A percentile compares a stretch with the other conserved stretches of the same genome.
phyloP scores from a whole-genome alignment of 92 coral and sea anemone species.

The Paramuricea clavata region DNA sequence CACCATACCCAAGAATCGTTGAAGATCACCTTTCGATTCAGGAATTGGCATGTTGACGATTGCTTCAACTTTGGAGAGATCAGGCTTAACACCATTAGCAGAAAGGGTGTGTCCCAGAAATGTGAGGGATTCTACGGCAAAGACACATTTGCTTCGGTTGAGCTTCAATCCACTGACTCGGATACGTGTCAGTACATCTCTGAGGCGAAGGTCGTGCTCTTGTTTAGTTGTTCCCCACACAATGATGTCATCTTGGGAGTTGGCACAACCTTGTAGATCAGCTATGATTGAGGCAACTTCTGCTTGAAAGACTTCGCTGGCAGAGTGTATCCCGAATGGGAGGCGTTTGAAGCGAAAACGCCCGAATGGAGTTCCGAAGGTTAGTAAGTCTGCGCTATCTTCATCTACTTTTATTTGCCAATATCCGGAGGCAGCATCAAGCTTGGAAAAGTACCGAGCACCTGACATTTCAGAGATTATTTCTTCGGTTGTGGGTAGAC shows the following conservation, averaged over 20 bases:
- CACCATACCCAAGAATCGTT: constrained; percentile 20
- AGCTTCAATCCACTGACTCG: constrained; percentile 21
- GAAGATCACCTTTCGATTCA: background rate
- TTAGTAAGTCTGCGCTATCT: background rate
- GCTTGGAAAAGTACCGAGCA: background rate
- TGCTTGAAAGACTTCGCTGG: background rate
- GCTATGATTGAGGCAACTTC: background rate
- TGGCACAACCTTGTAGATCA: background rate
- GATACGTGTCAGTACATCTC: too few species aligned
- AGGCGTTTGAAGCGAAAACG: background rate
- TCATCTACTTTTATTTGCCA: constrained; percentile 39
- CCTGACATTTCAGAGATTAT: constrained; percentile 20
- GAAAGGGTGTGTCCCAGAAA: background rate
- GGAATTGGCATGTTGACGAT: background rate
- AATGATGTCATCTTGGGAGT: constrained; percentile 15
- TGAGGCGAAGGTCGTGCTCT: constrained; percentile 11
- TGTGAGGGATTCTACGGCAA: background rate
- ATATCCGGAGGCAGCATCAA: constrained; percentile 32
- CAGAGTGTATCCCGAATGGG: background rate
- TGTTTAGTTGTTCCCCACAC: background rate
- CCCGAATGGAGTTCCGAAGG: background rate
- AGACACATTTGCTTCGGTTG: background rate
- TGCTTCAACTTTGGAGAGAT: background rate
- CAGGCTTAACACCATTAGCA: background rate
- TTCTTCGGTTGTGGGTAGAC: background rate